A percentile compares a stretch with the other conserved stretches of the same genome.
Conservation (phyloP, 2,888 invertebrate species). For the Thymelicus acteon region DNA sequence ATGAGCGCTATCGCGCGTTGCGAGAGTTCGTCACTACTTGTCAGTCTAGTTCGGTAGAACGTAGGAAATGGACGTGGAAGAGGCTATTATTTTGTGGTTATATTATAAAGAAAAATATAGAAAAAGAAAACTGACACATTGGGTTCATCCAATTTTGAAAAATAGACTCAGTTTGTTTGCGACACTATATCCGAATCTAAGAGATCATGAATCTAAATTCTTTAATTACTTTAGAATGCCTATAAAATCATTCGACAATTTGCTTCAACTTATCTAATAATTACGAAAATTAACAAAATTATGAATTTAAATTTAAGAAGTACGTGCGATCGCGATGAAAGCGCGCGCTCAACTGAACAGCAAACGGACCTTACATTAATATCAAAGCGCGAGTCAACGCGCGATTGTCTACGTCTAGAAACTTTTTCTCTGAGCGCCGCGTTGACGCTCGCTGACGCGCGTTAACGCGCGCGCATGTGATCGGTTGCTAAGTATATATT, state of each 20-base stretch:
- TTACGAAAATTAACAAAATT: conserved; percentile 1
- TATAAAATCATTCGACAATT: not conserved
- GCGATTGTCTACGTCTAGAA: conserved; percentile 14
- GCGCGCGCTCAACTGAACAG: not conserved
- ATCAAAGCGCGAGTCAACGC: conserved; percentile 8
- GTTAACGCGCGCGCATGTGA: conserved; percentile 16
- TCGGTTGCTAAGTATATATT: conserved; percentile 14
- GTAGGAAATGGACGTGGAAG: no score
- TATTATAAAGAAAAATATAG: no score
- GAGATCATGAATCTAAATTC: conserved; percentile 30
- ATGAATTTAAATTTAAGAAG: no score
- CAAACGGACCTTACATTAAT: conserved; percentile 7
- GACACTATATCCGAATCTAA: conserved; percentile 29
- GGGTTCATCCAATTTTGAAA: conserved; percentile 9
- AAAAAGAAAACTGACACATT: no score
- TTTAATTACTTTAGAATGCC: conserved; percentile 30
- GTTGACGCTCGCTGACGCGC: conserved; percentile 12
- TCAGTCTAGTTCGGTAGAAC: no score
- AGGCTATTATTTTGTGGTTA: no score
- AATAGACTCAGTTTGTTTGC: conserved; percentile 38
- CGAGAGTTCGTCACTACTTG: no score
- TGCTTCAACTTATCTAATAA: not conserved
- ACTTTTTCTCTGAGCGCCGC: conserved; percentile 19
- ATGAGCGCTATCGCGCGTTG: no score
- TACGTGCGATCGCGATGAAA: not conserved